Evolutionary conservation across 2,113 vertebrate species (phyloP).

Genomic region (Cepphus grylle): DNA sequence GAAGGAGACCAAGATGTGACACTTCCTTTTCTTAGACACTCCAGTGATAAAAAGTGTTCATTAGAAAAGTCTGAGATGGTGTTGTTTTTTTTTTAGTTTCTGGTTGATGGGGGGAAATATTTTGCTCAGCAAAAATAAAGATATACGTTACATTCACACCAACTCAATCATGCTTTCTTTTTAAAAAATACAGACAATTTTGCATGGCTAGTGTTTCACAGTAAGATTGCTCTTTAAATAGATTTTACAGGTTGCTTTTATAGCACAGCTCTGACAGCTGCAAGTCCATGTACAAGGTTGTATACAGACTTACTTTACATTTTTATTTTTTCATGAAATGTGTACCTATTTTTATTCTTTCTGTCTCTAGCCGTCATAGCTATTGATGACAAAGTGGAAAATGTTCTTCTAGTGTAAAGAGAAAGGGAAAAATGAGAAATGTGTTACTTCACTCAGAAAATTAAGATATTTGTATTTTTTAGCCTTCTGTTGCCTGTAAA

Average conservation of each 20-base stretch:
- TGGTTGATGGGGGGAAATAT: neutral
- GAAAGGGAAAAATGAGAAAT: neutral
- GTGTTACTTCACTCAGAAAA: neutral
- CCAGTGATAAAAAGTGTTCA: neutral
- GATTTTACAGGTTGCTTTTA: neutral
- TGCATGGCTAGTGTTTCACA: neutral
- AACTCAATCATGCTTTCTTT: neutral
- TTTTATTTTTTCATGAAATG: slow-evolving; percentile 1
- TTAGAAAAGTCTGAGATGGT: neutral
- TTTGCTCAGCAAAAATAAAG: neutral
- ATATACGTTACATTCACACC: neutral
- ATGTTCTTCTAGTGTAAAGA: neutral
- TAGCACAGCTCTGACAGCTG: neutral
- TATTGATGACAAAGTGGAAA: neutral
- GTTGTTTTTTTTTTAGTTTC: neutral
- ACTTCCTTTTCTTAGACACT: neutral
- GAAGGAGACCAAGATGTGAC: neutral
- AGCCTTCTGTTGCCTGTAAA: neutral
- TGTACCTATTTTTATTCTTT: neutral
- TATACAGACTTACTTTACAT: slow-evolving; percentile 22
- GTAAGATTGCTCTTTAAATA: neutral
- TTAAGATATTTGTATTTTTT: neutral
- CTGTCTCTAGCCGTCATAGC: neutral
- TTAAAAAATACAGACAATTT: neutral
- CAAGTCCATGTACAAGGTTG: neutral